Evolutionary conservation across 92 coral and sea anemone species (phyloP).

Genomic region (Epizoanthus fatuus): DNA sequence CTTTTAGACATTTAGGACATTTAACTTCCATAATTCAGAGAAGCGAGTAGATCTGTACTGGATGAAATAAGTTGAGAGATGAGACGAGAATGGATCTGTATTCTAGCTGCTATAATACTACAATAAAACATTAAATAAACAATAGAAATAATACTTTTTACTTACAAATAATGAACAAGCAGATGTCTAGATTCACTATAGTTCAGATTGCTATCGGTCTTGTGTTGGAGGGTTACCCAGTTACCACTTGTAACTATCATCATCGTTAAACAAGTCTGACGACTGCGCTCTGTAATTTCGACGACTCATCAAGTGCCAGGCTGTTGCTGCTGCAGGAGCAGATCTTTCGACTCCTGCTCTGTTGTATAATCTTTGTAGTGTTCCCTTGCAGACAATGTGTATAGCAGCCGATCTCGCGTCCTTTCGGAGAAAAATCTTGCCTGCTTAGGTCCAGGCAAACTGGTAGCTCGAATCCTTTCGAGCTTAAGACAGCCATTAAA

Average conservation of each 20-base stretch:
- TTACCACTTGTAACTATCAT: too few species aligned
- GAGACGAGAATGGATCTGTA: neutral
- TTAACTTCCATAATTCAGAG: constrained; percentile 22
- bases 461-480: constrained; percentile 51
- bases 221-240: too few species aligned
- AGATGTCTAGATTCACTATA: too few species aligned
- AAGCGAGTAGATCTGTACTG: neutral
- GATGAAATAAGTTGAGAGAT: neutral
- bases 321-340: neutral
- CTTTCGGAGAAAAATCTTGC: constrained; percentile 61
- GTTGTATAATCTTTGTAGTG: neutral
- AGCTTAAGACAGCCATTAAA: constrained; percentile 47
- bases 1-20: constrained; percentile 13
- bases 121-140: neutral
- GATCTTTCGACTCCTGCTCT: neutral
- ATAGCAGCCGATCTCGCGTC: constrained; percentile 34
- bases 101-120: too few species aligned
- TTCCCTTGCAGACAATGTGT: neutral
- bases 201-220: too few species aligned
- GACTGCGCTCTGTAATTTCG: too few species aligned
- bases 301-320: too few species aligned
- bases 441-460: constrained; percentile 65
- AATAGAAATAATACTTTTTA: neutral
- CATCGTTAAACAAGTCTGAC: too few species aligned
- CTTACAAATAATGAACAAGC: too few species aligned